phyloP scores from a whole-genome alignment of 2,113 vertebrate species.

The Hemiprocne comata region DNA sequence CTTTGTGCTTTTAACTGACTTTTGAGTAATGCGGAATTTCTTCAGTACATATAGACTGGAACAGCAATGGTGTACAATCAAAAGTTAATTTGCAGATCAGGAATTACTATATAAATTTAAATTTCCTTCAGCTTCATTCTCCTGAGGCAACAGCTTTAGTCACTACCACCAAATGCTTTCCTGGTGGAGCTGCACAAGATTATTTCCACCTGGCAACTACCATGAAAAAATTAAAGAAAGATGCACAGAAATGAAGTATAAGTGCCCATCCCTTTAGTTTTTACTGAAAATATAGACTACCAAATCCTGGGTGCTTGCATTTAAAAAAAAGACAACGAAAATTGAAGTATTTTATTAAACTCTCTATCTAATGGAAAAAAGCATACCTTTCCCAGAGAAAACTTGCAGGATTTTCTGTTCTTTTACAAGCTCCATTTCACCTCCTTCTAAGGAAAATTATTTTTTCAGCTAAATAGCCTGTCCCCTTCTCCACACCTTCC shows the following conservation, averaged over 20 bases:
- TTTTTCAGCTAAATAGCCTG: neutral
- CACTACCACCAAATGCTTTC: neutral
- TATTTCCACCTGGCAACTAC: neutral
- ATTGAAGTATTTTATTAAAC: neutral
- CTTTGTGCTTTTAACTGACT: neutral
- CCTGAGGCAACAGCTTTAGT: neutral
- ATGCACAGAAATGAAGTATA: neutral
- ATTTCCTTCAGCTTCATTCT: neutral
- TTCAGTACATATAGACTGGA: neutral
- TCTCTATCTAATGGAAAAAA: neutral
- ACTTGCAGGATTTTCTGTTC: neutral
- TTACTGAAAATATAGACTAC: neutral
- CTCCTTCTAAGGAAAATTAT: neutral
- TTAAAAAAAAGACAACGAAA: neutral
- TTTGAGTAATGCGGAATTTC: neutral
- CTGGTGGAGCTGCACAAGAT: neutral
- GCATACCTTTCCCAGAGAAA: neutral
- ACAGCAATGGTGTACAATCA: neutral
- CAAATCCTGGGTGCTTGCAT: neutral
- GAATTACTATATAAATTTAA: neutral
- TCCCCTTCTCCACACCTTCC: neutral
- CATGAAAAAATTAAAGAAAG: slow-evolving; percentile 20
- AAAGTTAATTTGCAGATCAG: slow-evolving; percentile 20
- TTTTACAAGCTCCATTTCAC: neutral
- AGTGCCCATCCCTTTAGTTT: neutral